These are phyloP conservation scores for Halcyon chelicuti DNA, from an alignment of 2,797 vertebrate genomes.

Conservation along the genomic window DNA sequence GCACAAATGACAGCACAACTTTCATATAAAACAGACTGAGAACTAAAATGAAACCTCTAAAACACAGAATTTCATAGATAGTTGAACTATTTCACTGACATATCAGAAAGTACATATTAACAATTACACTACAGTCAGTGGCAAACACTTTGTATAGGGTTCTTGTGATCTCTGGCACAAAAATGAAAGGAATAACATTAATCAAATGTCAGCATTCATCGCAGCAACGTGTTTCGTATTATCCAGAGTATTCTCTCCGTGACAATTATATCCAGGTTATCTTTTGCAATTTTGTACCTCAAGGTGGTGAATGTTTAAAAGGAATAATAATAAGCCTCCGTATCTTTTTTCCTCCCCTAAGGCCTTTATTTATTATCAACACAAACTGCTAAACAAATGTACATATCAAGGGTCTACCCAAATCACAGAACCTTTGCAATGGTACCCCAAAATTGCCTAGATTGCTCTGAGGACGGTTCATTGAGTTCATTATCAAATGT, in stretches of 20 bases:
- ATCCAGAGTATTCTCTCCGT: background rate
- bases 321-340: background rate
- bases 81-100: background rate
- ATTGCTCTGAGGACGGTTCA: background rate
- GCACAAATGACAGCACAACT: background rate
- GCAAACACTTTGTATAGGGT: background rate
- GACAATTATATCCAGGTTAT: background rate
- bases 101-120: background rate
- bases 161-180: background rate
- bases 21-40: background rate
- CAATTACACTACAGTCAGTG: background rate
- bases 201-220: background rate
- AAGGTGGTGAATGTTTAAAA: background rate
- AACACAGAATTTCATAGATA: background rate
- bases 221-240: background rate
- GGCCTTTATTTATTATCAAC: background rate
- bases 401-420: background rate
- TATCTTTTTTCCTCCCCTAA: background rate
- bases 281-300: background rate
- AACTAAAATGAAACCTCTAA: background rate
- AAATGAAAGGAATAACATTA: conserved; percentile 14
- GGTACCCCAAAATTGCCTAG: background rate
- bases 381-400: background rate
- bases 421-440: background rate
- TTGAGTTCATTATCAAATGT: background rate